phyloP scores from a whole-genome alignment of 2,888 invertebrate species.

The Lissonota sp. region DNA sequence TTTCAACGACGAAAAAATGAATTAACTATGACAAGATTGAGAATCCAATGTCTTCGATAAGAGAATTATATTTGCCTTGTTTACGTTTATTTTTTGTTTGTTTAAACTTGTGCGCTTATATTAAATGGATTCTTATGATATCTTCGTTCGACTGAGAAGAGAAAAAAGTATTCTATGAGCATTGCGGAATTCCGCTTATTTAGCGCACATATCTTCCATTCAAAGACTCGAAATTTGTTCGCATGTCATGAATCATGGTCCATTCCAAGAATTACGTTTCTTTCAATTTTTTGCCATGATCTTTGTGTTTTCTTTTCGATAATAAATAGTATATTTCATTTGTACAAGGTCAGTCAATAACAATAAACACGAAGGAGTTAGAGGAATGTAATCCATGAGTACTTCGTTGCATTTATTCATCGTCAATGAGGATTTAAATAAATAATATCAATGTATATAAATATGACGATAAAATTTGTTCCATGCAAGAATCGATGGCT shows the following conservation, averaged over 20 bases:
- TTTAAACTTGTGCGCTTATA: neutral
- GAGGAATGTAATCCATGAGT: slow-evolving; percentile 46
- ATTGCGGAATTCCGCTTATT: neutral
- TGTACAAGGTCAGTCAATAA: slow-evolving; percentile 47
- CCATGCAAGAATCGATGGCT: slow-evolving; percentile 37
- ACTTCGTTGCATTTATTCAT: slow-evolving; percentile 47
- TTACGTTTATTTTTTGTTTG: slow-evolving; percentile 34
- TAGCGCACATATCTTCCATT: neutral
- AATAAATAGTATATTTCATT: slow-evolving; percentile 23
- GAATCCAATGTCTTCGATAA: slow-evolving; percentile 11
- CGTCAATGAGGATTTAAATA: slow-evolving; percentile 40
- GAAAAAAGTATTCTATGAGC: neutral
- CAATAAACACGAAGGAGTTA: slow-evolving; percentile 9
- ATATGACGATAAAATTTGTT: slow-evolving; percentile 51
- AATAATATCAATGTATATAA: slow-evolving; percentile 55
- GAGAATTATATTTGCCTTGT: slow-evolving; percentile 9
- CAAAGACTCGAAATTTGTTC: slow-evolving; percentile 4
- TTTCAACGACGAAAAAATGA: neutral
- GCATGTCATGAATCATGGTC: slow-evolving; percentile 16
- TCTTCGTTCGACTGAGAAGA: neutral
- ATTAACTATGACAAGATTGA: neutral
- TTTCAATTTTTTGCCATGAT: slow-evolving; percentile 16
- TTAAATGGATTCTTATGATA: neutral
- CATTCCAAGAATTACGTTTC: slow-evolving; percentile 50
- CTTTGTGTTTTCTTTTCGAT: slow-evolving; percentile 3